phyloP scores from a whole-genome alignment of 2,888 invertebrate species.

The Troilus luridus region DNA sequence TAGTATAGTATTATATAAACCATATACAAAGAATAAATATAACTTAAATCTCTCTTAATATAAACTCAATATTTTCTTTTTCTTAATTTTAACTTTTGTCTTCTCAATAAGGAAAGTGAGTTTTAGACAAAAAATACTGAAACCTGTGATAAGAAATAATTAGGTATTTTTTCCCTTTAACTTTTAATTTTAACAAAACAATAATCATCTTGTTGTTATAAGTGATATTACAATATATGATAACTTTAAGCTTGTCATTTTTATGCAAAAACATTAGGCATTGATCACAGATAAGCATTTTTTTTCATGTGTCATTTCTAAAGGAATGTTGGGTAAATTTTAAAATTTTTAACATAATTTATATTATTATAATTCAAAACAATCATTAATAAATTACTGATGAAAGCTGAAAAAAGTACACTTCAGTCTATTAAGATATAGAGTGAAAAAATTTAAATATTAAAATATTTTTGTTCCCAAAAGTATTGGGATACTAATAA shows the following conservation, averaged over 20 bases:
- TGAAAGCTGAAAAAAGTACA: constrained; percentile 55
- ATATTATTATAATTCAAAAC: constrained; percentile 47
- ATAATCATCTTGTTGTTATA: constrained; percentile 1
- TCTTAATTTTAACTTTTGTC: constrained; percentile 22
- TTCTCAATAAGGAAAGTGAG: constrained; percentile 27
- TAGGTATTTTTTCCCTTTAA: constrained; percentile 10
- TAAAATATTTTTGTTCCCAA: constrained; percentile 58
- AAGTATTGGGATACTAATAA: constrained; percentile 56
- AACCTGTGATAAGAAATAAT: constrained; percentile 36
- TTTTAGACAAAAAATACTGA: constrained; percentile 50
- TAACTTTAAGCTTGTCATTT: constrained; percentile 56
- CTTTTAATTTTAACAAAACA: constrained; percentile 43
- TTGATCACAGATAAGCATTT: constrained; percentile 64
- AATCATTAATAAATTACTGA: constrained; percentile 56
- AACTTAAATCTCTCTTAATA: constrained; percentile 54
- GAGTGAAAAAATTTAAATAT: constrained; percentile 55
- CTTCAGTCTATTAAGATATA: constrained; percentile 58
- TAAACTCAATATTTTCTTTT: constrained; percentile 51
- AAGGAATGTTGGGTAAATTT: constrained; percentile 62
- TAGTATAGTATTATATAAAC: constrained; percentile 56
- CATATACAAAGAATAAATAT: constrained; percentile 57
- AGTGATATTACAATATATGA: constrained; percentile 51
- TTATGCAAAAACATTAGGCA: constrained; percentile 57
- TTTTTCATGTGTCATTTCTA: constrained; percentile 62
- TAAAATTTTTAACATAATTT: constrained; percentile 52